Base-by-base conservation (phyloP, 2,113 vertebrate species). In the Scomber colias region DNA sequence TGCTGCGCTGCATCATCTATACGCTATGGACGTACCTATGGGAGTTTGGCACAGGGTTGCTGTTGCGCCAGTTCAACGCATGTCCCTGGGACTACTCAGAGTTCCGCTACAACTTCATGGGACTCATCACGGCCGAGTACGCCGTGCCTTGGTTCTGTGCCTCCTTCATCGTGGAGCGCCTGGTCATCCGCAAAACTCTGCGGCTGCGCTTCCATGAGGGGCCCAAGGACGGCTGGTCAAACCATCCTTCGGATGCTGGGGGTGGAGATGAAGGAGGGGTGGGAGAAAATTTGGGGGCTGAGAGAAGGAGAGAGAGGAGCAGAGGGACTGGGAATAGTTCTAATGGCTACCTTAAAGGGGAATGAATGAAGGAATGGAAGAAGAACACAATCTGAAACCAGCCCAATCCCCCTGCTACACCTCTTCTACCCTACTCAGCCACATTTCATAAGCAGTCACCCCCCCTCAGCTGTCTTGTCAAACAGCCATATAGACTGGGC, bases 31-130 rank as follows among this genome's bases (percentile, higher is more conserved):
- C 97, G 15, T 99, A 99, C 90, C 84, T 97, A 81, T 99, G 98
- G 98, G 98, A 99, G 93, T 97, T 99, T 45, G 96, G 96, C 86
- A 99, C 97, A 0, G 98, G 98, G 90, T 92, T 97, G 90, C 95
- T 97, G 83, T 94, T 99, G 68, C 95, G 96, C 60, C 98, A 99
- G 94, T 99, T 99, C 86, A 89, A 97, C 72, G 98, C 98, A 91
- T 99, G 98, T 89, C 98, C 98, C 0, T 99, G 98, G 98, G 98
- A 99, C 95, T 99, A 99, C 90, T 97, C 98, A 5, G 94, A 97
- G 88, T 99, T 99, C 87, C 96, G 96, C 92, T 99, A 99, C 94
- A 97, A 99, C 95, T 99, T 99, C 95, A 98, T 96, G 97, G 98
- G 98, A 56, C 92, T 99, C 90, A 97, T 99, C 91, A 99, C 98